Evolutionary conservation across 2,888 invertebrate genomes (phyloP), one percentile per base, ranked within the genome.

Genomic region (Salpingus planirostris): DNA sequence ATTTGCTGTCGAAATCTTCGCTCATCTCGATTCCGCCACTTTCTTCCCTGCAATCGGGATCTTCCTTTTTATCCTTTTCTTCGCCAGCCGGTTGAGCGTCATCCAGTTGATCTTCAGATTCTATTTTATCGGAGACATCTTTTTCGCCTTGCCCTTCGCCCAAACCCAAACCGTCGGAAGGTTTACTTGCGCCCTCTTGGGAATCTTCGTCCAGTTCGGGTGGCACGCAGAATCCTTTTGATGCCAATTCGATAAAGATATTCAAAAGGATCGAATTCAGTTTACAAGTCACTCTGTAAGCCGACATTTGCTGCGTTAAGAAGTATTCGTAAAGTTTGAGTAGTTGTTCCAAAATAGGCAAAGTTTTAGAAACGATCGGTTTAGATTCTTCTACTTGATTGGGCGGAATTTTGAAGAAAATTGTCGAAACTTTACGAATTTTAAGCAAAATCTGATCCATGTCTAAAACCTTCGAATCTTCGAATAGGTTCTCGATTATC

Each of bases 11-110:
- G 57, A 97, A 93, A 59, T 97, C 90, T 46, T 95, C 93, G 11
- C 87, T 85, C 91, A 96, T 93, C 52, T 96, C 93, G 31, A 96
- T 80, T 11, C 91, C 92, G 28, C 89, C 83, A 40, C 93, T 88
- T 60, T 89, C 86, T 57, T 93, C 90, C 52, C 85, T 80, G 49
- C 82, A 80, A 54, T 88, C 83, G 49, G 78, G 74, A 14, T 81
- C 77, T 21, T 71, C 65, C 40, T 80, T 60, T 14, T 73, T 60
- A 28, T 71, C 69, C 35, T 80, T 73, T 40, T 87, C 80, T 52
- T 89, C 77, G 52, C 85, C 87, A 27, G 82, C 80, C 15, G 83
- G 81, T 39, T 78, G 74, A 0, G 92, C 88, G 48, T 91, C 93
- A 36, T 95, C 93, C 27, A 95, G 62, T 62, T 96, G 95, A 68